These are phyloP conservation scores for Drosophila trapezifrons DNA, from an alignment of 1,140 invertebrate genomes.

Conservation along the genomic window DNA sequence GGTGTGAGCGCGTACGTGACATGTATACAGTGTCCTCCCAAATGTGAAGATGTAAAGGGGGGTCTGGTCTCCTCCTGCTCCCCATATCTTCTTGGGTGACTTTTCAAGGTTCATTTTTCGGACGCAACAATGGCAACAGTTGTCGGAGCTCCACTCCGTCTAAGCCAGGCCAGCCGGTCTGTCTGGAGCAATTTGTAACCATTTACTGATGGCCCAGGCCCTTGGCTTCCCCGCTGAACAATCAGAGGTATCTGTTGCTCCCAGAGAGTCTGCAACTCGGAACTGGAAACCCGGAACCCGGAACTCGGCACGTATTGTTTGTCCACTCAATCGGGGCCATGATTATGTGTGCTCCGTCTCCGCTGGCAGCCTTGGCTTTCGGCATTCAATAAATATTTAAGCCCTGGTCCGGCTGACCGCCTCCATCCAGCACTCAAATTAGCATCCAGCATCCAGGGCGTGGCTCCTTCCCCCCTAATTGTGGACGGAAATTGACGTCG, in stretches of 20 bases:
- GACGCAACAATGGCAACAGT: conserved; percentile 61
- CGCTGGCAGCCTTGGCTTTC: neutral
- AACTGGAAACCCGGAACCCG: no score
- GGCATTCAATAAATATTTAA: conserved; percentile 71
- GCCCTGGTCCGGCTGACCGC: neutral
- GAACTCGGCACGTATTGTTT: conserved; percentile 67
- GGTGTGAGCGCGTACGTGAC: conserved; percentile 66
- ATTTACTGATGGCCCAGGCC: conserved; percentile 42
- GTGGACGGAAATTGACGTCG: conserved; percentile 29
- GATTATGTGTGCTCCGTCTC: conserved; percentile 49
- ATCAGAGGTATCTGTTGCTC: conserved; percentile 58
- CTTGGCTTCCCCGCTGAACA: neutral
- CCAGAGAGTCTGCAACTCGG: neutral
- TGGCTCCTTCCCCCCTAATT: conserved; percentile 49
- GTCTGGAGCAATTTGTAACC: conserved; percentile 76
- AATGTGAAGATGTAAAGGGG: no score
- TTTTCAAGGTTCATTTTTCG: conserved; percentile 78
- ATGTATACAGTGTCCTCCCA: conserved; percentile 65
- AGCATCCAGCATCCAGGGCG: conserved; percentile 41
- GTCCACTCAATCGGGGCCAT: conserved; percentile 66
- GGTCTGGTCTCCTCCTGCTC: no score
- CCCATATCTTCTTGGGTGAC: conserved; percentile 44
- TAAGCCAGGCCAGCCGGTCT: conserved; percentile 32
- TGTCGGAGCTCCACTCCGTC: conserved; percentile 37
- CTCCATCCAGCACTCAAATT: conserved; percentile 20